Evolutionary conservation across 1,140 invertebrate species (phyloP).

Genomic region (Polyergus mexicanus): DNA sequence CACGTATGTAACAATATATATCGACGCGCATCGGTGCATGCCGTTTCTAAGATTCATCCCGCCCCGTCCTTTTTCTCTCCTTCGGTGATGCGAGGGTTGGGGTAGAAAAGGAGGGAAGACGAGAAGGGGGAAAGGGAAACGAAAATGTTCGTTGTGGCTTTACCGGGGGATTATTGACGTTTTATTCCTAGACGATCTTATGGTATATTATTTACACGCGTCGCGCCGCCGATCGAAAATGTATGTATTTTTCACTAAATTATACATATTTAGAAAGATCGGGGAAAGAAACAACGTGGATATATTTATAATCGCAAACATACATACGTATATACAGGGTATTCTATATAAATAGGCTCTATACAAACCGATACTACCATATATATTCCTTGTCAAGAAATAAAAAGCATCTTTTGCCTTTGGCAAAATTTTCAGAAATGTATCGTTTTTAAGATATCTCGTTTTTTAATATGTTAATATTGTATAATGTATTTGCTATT

Average conservation of each 20-base stretch:
- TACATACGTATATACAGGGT: neutral
- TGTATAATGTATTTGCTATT: too few relatives aligned
- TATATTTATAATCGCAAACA: slow-evolving; percentile 1
- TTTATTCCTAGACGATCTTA: slow-evolving; percentile 62
- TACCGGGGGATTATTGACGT: slow-evolving; percentile 68
- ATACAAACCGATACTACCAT: too few relatives aligned
- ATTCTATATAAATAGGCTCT: too few relatives aligned
- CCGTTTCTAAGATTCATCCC: slow-evolving; percentile 68
- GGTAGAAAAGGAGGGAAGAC: too few relatives aligned
- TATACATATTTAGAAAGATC: slow-evolving; percentile 47
- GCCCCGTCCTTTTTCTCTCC: slow-evolving; percentile 55
- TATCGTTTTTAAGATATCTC: too few relatives aligned
- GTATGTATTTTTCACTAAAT: slow-evolving; percentile 55
- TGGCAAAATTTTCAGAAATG: too few relatives aligned
- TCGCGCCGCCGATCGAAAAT: slow-evolving; percentile 29
- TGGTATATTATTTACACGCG: slow-evolving; percentile 47
- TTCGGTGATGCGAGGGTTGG: neutral
- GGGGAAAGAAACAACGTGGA: neutral
- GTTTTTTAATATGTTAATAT: too few relatives aligned
- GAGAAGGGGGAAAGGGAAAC: neutral
- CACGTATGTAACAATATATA: slow-evolving; percentile 13
- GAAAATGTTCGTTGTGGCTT: slow-evolving; percentile 51
- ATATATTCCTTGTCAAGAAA: too few relatives aligned
- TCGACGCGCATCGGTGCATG: slow-evolving; percentile 59
- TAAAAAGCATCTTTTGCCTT: too few relatives aligned